A percentile compares a stretch with the other conserved stretches of the same genome.
phyloP scores from a whole-genome alignment of 2,113 vertebrate species.

The Gopherus evgoodei region DNA sequence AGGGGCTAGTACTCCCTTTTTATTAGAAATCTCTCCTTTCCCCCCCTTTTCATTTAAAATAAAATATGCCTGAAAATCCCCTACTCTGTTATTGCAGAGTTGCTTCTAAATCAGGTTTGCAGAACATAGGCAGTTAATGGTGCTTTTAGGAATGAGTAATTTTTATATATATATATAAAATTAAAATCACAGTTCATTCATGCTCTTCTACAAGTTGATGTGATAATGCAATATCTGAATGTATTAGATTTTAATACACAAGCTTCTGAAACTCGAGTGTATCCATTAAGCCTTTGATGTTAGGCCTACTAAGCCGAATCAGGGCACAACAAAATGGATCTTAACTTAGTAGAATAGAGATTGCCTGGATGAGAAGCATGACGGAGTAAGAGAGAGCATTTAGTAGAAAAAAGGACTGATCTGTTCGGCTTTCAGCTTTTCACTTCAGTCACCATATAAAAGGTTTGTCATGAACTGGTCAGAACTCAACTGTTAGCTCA shows the following conservation, averaged over 20 bases:
- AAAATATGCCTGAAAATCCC: neutral
- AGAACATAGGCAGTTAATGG: neutral
- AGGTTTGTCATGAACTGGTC: neutral
- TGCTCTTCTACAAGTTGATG: conserved; percentile 6
- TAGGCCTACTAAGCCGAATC: conserved; percentile 17
- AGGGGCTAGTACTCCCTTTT: neutral
- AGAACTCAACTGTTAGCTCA: neutral
- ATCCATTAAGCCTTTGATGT: conserved; percentile 61
- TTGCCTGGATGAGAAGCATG: neutral
- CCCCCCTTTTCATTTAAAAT: neutral
- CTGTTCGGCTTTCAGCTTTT: neutral
- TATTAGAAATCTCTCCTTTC: neutral
- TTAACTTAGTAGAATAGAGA: conserved; percentile 20
- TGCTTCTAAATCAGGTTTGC: neutral
- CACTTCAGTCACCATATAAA: neutral
- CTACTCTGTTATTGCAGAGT: neutral
- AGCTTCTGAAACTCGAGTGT: neutral
- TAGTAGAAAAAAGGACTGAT: neutral
- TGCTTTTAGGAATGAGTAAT: neutral
- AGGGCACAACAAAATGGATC: conserved; percentile 22
- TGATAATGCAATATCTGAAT: conserved; percentile 24
- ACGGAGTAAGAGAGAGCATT: neutral
- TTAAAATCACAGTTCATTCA: neutral
- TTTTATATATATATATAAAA: neutral
- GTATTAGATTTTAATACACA: conserved; percentile 12